Base-by-base conservation (phyloP, 2,797 vertebrate species). In the Silurus aristotelis region DNA sequence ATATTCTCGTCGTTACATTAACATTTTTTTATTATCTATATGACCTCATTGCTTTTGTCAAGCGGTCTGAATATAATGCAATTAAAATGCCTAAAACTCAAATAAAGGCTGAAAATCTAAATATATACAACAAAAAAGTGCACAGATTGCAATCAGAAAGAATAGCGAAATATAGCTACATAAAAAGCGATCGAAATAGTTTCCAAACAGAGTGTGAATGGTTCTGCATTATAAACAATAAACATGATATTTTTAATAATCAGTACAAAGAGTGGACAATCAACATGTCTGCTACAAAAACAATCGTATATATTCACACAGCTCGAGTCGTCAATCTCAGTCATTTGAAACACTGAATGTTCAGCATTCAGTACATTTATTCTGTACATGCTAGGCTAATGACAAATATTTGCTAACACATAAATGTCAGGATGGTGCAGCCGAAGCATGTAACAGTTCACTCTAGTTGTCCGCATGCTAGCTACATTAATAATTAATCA, bases 311-410 rank as follows among this genome's bases (percentile, higher is more conserved):
- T 78, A 46, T 25, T 46, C 31, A 46, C 9, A 79, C 14, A 58
- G 58, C 60, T 79, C 58, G 61, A 27, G 27, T 38, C 17, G 1
- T 76, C 55, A 76, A 25, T 31, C 55, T 56, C 55, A 20, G 55
- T 77, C 31, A 77, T 60, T 52, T 73, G 46, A 75, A 75, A 60
- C 20, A 60, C 52, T 76, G 14, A 58, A 58, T 10, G 8, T 76
- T 77, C 60, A 46, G 14, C 58, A 20, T 60, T 77, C 55, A 20
- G 19, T 20, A 38, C 12, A 20, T 20, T 56, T 3, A 77, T 43
- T 78, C 17, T 46, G 1, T 63, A 63, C 31, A 79, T 46, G 60
- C 77, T 52, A 63, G 60, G 77, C 31, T 79, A 79, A 79, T n/a
- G 61, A 5, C 19, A 15, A 63, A 61, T 46, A 79, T 63, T 8